Base-by-base conservation (phyloP, 2,888 invertebrate genomes). In the Mesorhabditis spiculigera region DNA sequence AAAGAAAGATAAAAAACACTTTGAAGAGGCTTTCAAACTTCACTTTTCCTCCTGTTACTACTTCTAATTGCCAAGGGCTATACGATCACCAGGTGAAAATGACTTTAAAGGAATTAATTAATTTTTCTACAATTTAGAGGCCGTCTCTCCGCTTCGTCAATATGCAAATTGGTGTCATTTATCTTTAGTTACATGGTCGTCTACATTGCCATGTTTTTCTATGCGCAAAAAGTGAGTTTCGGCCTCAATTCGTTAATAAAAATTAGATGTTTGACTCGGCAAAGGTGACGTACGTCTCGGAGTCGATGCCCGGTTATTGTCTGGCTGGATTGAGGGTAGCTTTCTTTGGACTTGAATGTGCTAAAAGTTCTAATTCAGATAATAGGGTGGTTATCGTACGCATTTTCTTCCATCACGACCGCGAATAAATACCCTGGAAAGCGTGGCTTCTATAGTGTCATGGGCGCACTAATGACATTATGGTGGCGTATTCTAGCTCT, bases 61-160 rank as follows among this genome's bases (percentile, higher is more conserved):
- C 89, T 95, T 2, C 88, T 95, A 5, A 88, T 95, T 87, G 93
- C 92, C 0, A 93, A 94, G 85, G 95, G 95, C 0, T 95, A 91
- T 86, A 94, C 94, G 0, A 91, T 95, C 63, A 63, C 63, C 8
- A 63, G 63, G 63, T 63, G 41, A 63, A 28, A 6, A 2, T 28
- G 8, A n/a, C 8, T 28, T 63, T 50, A 13, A 1, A 13, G 8
- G 58, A 50, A 13, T n/a, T 50, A 50, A 63, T 28, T 58, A 13
- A 8, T n/a, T 8, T 28, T 16, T 63, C 41, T 63, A 10, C 58
- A 10, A 13, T 50, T 45, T 10, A 43, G 68, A 67, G 94, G 93
- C 0, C 88, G 92, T 0, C 89, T 95, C 42, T 91, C 92, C 67
- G 87, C 90, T 0, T 89, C 89, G 10, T 91, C 92, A 75, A 90